Conservation (phyloP, 2,888 invertebrate genomes). For the Dilophus febrilis region DNA sequence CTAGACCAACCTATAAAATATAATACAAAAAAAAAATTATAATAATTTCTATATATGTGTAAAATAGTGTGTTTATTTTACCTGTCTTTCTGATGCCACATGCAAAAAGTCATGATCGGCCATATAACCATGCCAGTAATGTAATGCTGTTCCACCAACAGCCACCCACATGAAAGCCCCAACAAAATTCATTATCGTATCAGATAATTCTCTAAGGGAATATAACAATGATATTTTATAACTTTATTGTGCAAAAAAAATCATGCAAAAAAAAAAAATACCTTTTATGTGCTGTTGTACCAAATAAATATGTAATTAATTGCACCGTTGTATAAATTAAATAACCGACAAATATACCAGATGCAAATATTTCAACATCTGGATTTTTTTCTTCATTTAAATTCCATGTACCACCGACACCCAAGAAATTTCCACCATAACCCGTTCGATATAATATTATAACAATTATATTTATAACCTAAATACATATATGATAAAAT, state of each 20-base stretch:
- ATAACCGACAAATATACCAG: constrained; percentile 73
- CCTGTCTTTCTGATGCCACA: constrained; percentile 56
- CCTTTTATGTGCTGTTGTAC: constrained; percentile 61
- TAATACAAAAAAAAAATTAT: too few species aligned
- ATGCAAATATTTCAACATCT: constrained; percentile 75
- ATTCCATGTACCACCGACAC: constrained; percentile 82
- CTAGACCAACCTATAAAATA: constrained; percentile 49
- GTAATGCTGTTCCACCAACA: constrained; percentile 69
- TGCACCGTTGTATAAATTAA: constrained; percentile 68
- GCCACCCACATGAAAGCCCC: constrained; percentile 73
- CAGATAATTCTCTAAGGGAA: constrained; percentile 47
- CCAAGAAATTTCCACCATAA: constrained; percentile 65
- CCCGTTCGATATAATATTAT: constrained; percentile 68
- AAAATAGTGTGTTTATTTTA: constrained; percentile 2
- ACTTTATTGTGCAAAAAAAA: not conserved
- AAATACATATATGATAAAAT: constrained; percentile 12
- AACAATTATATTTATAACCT: constrained; percentile 70
- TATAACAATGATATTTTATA: not conserved
- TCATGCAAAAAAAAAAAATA: constrained; percentile 17
- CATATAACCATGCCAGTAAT: constrained; percentile 80
- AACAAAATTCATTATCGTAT: constrained; percentile 75
- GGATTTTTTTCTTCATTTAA: constrained; percentile 75
- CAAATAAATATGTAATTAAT: constrained; percentile 57
- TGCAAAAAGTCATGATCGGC: constrained; percentile 59
- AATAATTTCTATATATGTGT: too few species aligned